Evolutionary conservation across 2,888 invertebrate species (phyloP), one percentile per base, ranked within the genome.

Genomic region (Xylocampa areola): DNA sequence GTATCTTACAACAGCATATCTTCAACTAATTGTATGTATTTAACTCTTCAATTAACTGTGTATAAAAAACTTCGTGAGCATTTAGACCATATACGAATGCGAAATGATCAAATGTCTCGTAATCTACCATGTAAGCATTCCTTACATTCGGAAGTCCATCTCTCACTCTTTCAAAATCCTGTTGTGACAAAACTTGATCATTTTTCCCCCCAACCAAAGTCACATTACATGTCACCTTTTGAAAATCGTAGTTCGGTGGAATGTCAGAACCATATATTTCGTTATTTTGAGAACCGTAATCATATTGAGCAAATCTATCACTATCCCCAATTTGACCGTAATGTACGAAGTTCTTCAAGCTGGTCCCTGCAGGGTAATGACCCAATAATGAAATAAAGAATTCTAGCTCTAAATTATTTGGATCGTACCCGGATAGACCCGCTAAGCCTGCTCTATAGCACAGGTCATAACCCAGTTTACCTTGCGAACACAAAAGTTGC

Each of bases 401-500:
- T 2, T 25, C 30, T 10, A 13, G 13, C 1, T 45, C 49, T 0
- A 53, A 23, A 17, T 53, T 45, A 3, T 40, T n/a, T 2, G 27
- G 21, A 30, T 40, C 40, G 19, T 36, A 49, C 0, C 69, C 66
- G 25, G 0, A 3, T 2, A 68, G 0, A 3, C 37, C 13, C 4
- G 23, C 64, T 6, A 57, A 0, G 2, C 11, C 19, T 2, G 50
- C 2, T 1, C 36, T 43, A 35, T 16, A 23, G 14, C 69, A 67
- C 6, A 47, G 5, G 4, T 39, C 7, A 17, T 68, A 69, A 0
- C 70, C 64, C 6, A 44, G 4, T 5, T 2, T 11, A 14, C 52
- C 64, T 49, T 69, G 52, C 2, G 52, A 47, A 30, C 69, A 67
- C 2, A 67, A 0, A 8, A 47, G 2, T 17, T 49, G 27, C 0